Conservation (phyloP, 2,797 vertebrate species). For the Thaleichthys pacificus region DNA sequence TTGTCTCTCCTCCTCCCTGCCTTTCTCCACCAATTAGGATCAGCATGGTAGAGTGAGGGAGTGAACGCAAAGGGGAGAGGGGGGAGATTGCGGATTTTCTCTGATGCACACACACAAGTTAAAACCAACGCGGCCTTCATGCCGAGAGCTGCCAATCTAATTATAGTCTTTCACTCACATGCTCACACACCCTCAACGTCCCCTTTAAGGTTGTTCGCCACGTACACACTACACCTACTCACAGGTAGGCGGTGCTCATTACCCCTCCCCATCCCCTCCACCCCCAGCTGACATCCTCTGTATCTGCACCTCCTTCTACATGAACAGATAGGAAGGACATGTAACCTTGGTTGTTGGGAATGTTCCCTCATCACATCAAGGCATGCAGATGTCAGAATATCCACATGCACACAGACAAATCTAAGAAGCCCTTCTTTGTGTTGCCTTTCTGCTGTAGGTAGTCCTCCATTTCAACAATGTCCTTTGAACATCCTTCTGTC, state of each 20-base stretch:
- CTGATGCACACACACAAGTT: slow-evolving; percentile 51
- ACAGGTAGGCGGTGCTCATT: background rate
- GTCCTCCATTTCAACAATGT: slow-evolving; percentile 49
- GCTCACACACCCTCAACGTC: background rate
- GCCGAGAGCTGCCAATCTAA: slow-evolving; percentile 67
- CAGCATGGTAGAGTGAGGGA: slow-evolving; percentile 14
- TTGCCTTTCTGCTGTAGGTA: slow-evolving; percentile 31
- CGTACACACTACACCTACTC: background rate
- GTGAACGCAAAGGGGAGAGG: slow-evolving; percentile 31
- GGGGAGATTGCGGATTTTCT: slow-evolving; percentile 4
- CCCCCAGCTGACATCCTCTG: slow-evolving; percentile 53
- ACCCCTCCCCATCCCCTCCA: background rate
- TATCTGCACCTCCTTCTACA: slow-evolving; percentile 42
- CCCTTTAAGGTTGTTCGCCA: background rate
- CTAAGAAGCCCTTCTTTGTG: slow-evolving; percentile 51
- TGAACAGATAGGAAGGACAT: slow-evolving; percentile 62
- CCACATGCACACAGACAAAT: slow-evolving; percentile 53
- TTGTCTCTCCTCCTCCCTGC: background rate
- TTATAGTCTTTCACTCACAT: slow-evolving; percentile 21
- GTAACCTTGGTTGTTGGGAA: slow-evolving; percentile 54
- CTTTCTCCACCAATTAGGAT: slow-evolving; percentile 57
- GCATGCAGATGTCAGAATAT: slow-evolving; percentile 51
- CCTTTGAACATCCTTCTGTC: slow-evolving; percentile 56
- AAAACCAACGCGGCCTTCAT: slow-evolving; percentile 64
- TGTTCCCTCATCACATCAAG: slow-evolving; percentile 57